Percentiles rank a stretch among this genome's conserved stretches.
Conservation (phyloP, 2,113 vertebrate genomes). For the Nibea coibor region DNA sequence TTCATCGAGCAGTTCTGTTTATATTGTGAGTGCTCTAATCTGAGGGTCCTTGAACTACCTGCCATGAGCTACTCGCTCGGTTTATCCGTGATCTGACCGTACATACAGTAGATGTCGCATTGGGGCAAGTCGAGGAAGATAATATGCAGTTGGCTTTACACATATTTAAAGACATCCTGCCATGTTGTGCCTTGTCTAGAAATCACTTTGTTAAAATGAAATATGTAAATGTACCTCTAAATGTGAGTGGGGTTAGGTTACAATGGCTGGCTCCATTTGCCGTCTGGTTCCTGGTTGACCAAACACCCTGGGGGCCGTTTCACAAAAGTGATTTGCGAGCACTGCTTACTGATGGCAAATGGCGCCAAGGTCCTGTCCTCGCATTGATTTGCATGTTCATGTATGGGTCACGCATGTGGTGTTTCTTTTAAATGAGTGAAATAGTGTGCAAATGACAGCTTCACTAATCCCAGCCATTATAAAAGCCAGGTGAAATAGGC, state of each 20-base stretch:
- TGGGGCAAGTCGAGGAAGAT: not conserved
- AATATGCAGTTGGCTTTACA: not conserved
- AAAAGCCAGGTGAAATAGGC: not conserved
- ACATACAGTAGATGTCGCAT: not conserved
- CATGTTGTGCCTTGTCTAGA: not conserved
- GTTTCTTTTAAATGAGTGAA: not conserved
- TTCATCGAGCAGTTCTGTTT: conserved; percentile 20
- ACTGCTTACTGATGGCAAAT: not conserved
- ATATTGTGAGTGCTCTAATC: conserved; percentile 5
- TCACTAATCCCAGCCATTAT: not conserved
- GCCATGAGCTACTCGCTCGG: not conserved
- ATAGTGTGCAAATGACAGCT: not conserved
- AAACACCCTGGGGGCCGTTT: not conserved
- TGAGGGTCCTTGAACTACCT: conserved; percentile 22
- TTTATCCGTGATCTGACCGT: not conserved
- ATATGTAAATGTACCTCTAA: not conserved
- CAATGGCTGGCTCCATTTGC: not conserved
- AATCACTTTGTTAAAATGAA: not conserved
- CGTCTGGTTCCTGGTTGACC: not conserved
- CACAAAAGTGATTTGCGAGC: not conserved
- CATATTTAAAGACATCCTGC: not conserved
- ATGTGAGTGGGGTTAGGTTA: not conserved
- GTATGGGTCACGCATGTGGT: not conserved
- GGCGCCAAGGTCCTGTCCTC: not conserved
- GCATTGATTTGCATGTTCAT: not conserved